Percentiles rank a stretch among this genome's conserved stretches.
Conservation (phyloP, 1,140 invertebrate species). For the Heterodera carotae region DNA sequence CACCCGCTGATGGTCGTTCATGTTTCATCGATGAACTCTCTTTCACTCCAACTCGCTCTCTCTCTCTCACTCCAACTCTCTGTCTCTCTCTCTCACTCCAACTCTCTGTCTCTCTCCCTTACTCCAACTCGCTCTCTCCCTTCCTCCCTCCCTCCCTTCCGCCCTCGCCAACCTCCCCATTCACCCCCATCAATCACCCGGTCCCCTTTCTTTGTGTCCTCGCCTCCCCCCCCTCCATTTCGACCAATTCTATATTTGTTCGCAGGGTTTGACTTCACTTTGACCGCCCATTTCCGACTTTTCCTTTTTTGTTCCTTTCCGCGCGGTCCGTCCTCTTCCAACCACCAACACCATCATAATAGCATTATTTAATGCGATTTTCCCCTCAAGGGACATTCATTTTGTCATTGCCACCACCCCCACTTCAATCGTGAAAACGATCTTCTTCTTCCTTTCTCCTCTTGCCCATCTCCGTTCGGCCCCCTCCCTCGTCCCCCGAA, state of each 20-base stretch:
- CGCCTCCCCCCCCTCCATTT: neutral
- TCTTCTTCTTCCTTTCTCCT: neutral
- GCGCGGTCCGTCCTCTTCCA: neutral
- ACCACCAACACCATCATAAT: constrained; percentile 8
- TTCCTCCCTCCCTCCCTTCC: neutral
- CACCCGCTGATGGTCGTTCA: constrained; percentile 4
- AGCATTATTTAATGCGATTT: constrained; percentile 6
- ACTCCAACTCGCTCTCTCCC: too few species aligned
- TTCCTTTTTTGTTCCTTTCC: neutral
- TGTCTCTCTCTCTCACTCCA: too few species aligned
- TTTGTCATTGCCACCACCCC: neutral
- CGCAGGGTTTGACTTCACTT: neutral
- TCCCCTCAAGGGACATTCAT: neutral
- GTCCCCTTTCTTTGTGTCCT: neutral
- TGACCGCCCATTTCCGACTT: constrained; percentile 1
- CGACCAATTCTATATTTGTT: neutral
- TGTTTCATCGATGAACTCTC: neutral
- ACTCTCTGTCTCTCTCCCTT: too few species aligned
- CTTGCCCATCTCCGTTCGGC: too few species aligned
- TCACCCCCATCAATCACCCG: neutral
- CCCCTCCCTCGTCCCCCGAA: constrained; percentile 1
- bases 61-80: too few species aligned
- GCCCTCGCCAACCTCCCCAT: too few species aligned
- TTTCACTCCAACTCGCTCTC: too few species aligned
- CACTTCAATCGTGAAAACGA: neutral